Base-by-base conservation (phyloP, 1,140 invertebrate genomes). In the Galleria mellonella region DNA sequence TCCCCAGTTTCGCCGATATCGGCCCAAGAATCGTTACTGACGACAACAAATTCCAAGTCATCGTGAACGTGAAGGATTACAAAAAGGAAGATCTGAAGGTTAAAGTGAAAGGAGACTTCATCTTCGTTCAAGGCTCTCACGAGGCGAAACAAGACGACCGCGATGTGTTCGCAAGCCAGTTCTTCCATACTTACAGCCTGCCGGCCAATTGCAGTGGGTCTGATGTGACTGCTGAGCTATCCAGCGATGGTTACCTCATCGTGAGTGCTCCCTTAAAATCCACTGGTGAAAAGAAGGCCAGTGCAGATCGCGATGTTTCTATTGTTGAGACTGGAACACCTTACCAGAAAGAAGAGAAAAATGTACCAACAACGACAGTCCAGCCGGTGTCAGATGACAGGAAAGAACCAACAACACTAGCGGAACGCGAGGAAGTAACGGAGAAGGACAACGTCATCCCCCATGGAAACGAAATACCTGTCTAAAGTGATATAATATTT, bases 141-240 rank as follows among this genome's bases (percentile, higher is more conserved):
- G 82, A 85, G 42, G 67, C 71, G 10, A 78, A 79, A 29, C 64
- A 74, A 13, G 67, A 71, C 11, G 71, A 78, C 28, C 67, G 63
- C 23, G 77, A 85, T 29, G 27, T 83, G 7, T 75, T 78, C 30
- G 82, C 79, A 8, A 78, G 69, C 50, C 71, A 83, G 45, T 85
- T 85, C 71, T 81, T 77, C 70, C 76, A 85, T 41, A 83, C 79
- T 0, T 85, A 83, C 48, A 65, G 60, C 0, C 38, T 81, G 15
- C 79, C 82, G 0, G 44, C 39, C 0, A 85, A 85, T 59, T 55
- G 70, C 0, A 78, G 61, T 42, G 64, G 55, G 0, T 23, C 62
- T 17, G 73, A 72, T 42, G 68, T 85, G 4, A 67, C 59, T 0
- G 79, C 82, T 11, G 58, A 69, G 13, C 32, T 82, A 3, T 54